These are phyloP conservation scores for Notocelia uddmanniana DNA, from an alignment of 2,888 invertebrate genomes.

Conservation along the genomic window DNA sequence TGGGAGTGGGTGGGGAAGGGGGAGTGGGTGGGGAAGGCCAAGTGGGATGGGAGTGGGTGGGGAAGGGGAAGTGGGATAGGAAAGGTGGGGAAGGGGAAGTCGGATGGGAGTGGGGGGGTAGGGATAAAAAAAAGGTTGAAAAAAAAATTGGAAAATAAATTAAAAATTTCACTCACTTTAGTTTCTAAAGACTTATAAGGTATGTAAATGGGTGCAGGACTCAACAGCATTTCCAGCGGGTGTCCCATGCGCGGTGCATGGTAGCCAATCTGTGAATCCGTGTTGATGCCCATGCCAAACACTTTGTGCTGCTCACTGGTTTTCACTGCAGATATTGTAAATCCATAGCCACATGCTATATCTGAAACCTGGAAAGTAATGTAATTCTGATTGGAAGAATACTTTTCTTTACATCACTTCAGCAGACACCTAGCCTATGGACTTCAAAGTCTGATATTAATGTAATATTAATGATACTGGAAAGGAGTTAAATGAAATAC, in stretches of 20 bases:
- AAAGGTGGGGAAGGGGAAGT: too few relatives aligned
- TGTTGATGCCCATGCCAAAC: constrained; percentile 96
- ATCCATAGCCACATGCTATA: constrained; percentile 95
- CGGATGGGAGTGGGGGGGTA: too few relatives aligned
- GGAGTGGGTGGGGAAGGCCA: too few relatives aligned
- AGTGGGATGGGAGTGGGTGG: too few relatives aligned
- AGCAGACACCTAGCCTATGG: too few relatives aligned
- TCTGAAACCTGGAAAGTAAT: constrained; percentile 85
- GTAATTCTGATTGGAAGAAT: too few relatives aligned
- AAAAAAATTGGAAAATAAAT: too few relatives aligned
- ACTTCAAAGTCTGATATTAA: too few relatives aligned
- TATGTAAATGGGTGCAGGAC: constrained; percentile 89
- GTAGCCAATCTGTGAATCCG: constrained; percentile 95
- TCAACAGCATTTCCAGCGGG: constrained; percentile 88
- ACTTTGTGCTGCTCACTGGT: constrained; percentile 88
- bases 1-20: too few relatives aligned
- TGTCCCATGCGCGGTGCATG: constrained; percentile 87
- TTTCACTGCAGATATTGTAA: constrained; percentile 91
- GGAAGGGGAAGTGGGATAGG: too few relatives aligned
- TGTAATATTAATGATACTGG: neutral
- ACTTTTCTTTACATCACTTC: too few relatives aligned
- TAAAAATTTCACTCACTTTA: constrained; percentile 62
- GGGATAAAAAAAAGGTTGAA: too few relatives aligned
- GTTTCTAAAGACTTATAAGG: constrained; percentile 87
- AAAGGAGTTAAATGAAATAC: neutral